Evolutionary conservation across 2,888 invertebrate species (phyloP).

Genomic region (Cotesia congregata): DNA sequence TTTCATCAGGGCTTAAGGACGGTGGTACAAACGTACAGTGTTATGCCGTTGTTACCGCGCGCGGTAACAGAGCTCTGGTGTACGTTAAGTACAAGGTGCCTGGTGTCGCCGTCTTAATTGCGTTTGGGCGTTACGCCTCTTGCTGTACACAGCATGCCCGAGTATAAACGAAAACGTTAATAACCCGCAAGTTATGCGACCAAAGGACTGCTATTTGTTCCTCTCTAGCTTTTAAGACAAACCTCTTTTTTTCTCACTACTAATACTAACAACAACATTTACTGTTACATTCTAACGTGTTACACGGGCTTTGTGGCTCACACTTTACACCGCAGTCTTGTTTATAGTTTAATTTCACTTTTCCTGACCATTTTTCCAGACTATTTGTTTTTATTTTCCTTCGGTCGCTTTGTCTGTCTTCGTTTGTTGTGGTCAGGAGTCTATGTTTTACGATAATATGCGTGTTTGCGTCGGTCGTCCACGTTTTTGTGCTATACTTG

Average conservation of each 20-base stretch:
- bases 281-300: no score
- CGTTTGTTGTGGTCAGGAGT: conserved; percentile 24
- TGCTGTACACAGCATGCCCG: neutral
- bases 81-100: neutral
- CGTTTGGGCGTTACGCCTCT: neutral
- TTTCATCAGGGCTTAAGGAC: neutral
- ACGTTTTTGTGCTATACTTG: conserved; percentile 16
- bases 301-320: neutral
- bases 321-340: neutral
- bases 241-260: neutral
- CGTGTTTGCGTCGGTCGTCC: conserved; percentile 38
- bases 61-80: neutral
- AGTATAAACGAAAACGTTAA: neutral
- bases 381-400: neutral
- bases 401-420: neutral
- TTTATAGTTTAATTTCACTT: neutral
- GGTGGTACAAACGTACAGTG: neutral
- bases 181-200: neutral
- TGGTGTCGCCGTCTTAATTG: neutral
- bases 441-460: conserved; percentile 29
- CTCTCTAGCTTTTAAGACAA: neutral
- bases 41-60: neutral
- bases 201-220: neutral
- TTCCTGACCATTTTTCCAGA: neutral
- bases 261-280: no score